Conservation (phyloP, 2,797 vertebrate species). For the Amphiprion clarkii region DNA sequence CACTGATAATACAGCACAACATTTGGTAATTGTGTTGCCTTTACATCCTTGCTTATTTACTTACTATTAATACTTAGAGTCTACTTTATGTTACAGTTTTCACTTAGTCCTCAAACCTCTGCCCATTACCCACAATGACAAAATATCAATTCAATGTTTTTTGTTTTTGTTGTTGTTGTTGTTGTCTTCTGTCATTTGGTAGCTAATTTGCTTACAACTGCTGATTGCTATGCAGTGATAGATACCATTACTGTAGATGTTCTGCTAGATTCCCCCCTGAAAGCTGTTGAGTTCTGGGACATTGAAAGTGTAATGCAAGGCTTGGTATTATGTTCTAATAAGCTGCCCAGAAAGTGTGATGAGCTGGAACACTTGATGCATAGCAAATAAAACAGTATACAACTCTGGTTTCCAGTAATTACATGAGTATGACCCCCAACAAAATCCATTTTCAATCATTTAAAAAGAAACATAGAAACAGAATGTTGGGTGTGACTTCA, state of each 20-base stretch:
- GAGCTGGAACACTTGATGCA: constrained; percentile 54
- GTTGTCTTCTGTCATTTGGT: constrained; percentile 19
- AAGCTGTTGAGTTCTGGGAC: constrained; percentile 33
- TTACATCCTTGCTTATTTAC: not conserved
- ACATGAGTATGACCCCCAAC: constrained; percentile 43
- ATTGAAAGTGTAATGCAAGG: constrained; percentile 44
- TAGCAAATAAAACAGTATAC: constrained; percentile 37
- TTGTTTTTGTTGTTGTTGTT: constrained; percentile 2
- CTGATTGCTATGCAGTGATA: constrained; percentile 41
- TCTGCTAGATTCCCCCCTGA: constrained; percentile 30
- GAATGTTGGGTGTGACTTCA: constrained; percentile 23
- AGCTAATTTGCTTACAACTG: constrained; percentile 53
- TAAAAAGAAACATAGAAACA: constrained; percentile 35
- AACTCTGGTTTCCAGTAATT: constrained; percentile 33
- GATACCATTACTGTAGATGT: constrained; percentile 21
- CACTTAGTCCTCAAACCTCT: constrained; percentile 9
- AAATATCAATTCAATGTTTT: not conserved
- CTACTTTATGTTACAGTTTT: constrained; percentile 1
- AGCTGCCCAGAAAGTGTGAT: constrained; percentile 51
- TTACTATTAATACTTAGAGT: not conserved
- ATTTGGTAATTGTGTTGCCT: not conserved
- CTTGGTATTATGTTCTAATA: constrained; percentile 52
- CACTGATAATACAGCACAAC: not conserved
- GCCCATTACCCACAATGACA: not conserved
- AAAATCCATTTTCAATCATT: constrained; percentile 40